Evolutionary conservation across 2,113 vertebrate species (phyloP).

Genomic region (Origma solitaria): DNA sequence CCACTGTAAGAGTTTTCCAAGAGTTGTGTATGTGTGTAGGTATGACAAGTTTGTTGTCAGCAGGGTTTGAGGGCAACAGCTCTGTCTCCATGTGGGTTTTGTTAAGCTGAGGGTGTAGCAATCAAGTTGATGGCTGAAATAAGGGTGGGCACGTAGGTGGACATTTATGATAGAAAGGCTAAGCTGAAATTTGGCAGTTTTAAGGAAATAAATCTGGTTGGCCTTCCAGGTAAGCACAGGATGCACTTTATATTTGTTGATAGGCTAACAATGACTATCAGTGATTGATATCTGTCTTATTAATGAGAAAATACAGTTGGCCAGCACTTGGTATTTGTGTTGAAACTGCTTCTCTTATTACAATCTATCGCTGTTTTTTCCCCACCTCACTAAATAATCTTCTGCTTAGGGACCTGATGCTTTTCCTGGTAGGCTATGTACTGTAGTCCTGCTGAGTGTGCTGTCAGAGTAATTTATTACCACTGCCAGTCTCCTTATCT

Average conservation of each 20-base stretch:
- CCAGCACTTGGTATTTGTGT: background rate
- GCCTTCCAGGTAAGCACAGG: background rate
- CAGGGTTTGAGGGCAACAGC: background rate
- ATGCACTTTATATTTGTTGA: background rate
- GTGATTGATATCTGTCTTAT: background rate
- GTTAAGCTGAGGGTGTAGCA: background rate
- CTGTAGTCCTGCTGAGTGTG: background rate
- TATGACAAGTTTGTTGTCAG: background rate
- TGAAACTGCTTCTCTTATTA: background rate
- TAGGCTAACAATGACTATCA: rapidly evolving
- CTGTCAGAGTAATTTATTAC: background rate
- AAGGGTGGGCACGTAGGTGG: background rate
- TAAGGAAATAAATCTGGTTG: background rate
- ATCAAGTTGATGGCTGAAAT: background rate
- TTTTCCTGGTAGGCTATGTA: background rate
- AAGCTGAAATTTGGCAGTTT: background rate
- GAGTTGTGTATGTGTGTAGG: background rate
- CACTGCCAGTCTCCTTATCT: background rate
- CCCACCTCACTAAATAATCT: background rate
- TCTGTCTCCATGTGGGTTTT: background rate
- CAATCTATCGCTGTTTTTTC: background rate
- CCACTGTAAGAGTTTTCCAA: background rate
- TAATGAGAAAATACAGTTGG: background rate
- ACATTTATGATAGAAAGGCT: background rate
- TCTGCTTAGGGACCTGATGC: background rate